A percentile compares a stretch with the other conserved stretches of the same genome.
Conservation (phyloP, 2,113 vertebrate species). For the Pelvicachromis taeniatus region DNA sequence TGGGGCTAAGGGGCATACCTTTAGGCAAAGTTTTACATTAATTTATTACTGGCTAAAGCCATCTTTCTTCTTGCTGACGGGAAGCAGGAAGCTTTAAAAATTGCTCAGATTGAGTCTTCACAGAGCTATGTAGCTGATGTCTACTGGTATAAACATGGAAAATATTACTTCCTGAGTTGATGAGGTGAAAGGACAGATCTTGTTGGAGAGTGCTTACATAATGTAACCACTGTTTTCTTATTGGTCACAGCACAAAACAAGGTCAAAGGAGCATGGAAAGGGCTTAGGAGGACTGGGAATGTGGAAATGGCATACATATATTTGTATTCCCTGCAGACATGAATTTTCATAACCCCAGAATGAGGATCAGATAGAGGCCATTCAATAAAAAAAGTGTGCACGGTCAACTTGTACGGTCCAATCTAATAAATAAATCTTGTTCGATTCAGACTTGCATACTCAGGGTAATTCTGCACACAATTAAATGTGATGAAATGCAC, state of each 20-base stretch:
- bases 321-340: neutral
- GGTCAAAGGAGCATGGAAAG: constrained; percentile 11
- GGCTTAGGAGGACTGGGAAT: neutral
- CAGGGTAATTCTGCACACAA: neutral
- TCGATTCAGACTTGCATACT: neutral
- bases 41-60: neutral
- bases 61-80: neutral
- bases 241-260: neutral
- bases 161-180: constrained; percentile 17
- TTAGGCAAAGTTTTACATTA: neutral
- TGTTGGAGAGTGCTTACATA: neutral
- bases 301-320: neutral
- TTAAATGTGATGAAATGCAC: neutral
- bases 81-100: neutral
- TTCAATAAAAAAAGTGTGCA: neutral
- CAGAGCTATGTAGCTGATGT: neutral
- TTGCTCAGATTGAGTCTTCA: neutral
- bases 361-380: neutral
- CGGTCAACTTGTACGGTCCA: neutral
- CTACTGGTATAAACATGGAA: neutral
- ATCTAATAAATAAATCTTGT: neutral
- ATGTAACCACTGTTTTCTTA: constrained; percentile 15
- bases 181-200: constrained; percentile 6
- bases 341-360: neutral
- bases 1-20: neutral